phyloP scores from a whole-genome alignment of 2,113 vertebrate genomes.

The Corythoichthys haematopterus region DNA sequence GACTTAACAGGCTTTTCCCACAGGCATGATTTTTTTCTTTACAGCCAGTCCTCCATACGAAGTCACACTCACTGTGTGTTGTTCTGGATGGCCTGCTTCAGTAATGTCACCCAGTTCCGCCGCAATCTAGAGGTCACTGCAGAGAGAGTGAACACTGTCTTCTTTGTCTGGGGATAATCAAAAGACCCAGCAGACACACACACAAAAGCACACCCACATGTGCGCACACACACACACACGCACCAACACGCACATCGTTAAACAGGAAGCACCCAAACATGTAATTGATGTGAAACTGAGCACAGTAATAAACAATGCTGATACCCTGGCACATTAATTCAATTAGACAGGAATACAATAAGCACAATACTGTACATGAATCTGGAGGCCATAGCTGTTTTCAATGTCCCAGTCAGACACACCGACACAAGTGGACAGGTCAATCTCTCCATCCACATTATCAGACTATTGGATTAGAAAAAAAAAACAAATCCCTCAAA shows the following conservation, averaged over 20 bases:
- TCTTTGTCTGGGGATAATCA: constrained; percentile 77
- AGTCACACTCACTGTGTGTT: constrained; percentile 75
- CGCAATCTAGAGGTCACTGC: constrained; percentile 91
- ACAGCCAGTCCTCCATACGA: not conserved
- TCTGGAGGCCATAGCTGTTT: constrained; percentile 91
- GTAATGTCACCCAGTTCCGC: constrained; percentile 90
- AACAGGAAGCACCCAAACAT: constrained; percentile 48
- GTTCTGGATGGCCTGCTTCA: constrained; percentile 81
- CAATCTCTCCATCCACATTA: constrained; percentile 85
- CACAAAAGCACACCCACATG: not conserved
- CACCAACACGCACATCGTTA: constrained; percentile 24
- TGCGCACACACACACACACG: constrained; percentile 23
- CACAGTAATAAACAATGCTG: not conserved
- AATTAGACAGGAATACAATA: constrained; percentile 6
- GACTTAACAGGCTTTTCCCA: not conserved
- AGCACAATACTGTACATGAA: constrained; percentile 74
- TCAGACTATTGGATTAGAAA: constrained; percentile 72
- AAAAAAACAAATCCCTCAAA: not conserved
- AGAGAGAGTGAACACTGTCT: constrained; percentile 83
- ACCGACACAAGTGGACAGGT: constrained; percentile 77
- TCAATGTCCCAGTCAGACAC: constrained; percentile 85
- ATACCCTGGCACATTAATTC: not conserved
- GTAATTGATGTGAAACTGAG: constrained; percentile 19
- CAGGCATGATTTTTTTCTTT: not conserved
- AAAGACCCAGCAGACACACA: constrained; percentile 24